phyloP scores from a whole-genome alignment of 2,888 invertebrate genomes.

The Cephalotes varians region DNA sequence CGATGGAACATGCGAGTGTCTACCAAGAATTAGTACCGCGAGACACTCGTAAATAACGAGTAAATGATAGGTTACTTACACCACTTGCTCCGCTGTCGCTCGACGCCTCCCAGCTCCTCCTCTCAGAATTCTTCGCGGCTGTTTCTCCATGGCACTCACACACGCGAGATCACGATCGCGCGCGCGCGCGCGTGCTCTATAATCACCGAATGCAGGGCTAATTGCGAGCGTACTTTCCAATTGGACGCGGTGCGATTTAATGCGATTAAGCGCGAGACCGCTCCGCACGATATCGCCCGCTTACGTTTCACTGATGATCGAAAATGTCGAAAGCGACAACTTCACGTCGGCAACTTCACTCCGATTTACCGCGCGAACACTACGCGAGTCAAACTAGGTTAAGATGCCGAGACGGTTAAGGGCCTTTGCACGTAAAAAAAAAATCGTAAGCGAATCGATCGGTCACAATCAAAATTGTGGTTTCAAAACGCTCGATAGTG shows the following conservation, averaged over 20 bases:
- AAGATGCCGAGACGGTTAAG: not conserved
- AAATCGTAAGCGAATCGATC: no score
- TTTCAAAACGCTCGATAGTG: no score
- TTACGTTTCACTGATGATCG: not conserved
- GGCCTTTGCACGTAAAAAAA: no score
- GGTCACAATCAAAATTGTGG: no score
- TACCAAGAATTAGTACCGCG: not conserved
- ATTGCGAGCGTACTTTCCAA: not conserved
- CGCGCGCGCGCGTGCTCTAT: not conserved
- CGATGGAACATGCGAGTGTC: not conserved
- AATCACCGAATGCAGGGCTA: not conserved
- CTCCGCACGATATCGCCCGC: no score
- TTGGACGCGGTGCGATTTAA: not conserved
- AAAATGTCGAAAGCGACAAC: not conserved
- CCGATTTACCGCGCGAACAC: not conserved
- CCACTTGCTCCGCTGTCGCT: not conserved
- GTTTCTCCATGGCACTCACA: not conserved
- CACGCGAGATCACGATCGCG: not conserved
- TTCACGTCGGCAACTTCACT: not conserved
- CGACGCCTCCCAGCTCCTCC: not conserved
- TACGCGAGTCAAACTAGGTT: not conserved
- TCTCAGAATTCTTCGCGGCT: not conserved
- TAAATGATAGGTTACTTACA: slow-evolving; percentile 7
- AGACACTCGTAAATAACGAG: not conserved
- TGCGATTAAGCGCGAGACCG: not conserved